Evolutionary conservation across 2,888 invertebrate species (phyloP).

Genomic region (Cryptosula pallasiana): DNA sequence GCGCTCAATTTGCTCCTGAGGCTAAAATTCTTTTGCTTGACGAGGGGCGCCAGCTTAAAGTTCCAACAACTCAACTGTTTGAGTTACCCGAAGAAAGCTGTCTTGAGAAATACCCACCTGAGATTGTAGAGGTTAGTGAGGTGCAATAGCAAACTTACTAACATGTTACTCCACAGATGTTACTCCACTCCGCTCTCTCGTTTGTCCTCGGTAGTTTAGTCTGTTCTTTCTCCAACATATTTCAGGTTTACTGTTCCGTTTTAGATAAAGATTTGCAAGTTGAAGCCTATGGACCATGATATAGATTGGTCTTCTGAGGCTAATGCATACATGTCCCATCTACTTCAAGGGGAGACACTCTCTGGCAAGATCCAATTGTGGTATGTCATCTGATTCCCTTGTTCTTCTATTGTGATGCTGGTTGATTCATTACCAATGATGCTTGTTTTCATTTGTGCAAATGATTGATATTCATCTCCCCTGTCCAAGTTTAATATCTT

Average conservation of each 20-base stretch:
- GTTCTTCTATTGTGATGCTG: no score
- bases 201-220: no score
- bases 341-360: not conserved
- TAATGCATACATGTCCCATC: not conserved
- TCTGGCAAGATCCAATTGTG: conserved; percentile 13
- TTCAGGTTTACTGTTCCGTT: no score
- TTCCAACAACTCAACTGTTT: not conserved
- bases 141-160: no score
- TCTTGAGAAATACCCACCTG: not conserved
- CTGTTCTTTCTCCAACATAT: no score
- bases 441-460: no score
- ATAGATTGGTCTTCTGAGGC: conserved; percentile 6
- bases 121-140: conserved; percentile 7
- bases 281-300: conserved; percentile 22
- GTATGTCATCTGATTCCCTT: no score
- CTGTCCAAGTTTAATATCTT: no score
- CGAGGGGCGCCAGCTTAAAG: not conserved
- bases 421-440: no score
- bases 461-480: no score
- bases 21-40: not conserved
- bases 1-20: not conserved
- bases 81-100: not conserved
- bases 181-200: no score
- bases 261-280: conserved; percentile 4
- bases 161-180: not conserved